Conservation (phyloP, 2,113 vertebrate genomes). For the Leptobrachium leishanense region DNA sequence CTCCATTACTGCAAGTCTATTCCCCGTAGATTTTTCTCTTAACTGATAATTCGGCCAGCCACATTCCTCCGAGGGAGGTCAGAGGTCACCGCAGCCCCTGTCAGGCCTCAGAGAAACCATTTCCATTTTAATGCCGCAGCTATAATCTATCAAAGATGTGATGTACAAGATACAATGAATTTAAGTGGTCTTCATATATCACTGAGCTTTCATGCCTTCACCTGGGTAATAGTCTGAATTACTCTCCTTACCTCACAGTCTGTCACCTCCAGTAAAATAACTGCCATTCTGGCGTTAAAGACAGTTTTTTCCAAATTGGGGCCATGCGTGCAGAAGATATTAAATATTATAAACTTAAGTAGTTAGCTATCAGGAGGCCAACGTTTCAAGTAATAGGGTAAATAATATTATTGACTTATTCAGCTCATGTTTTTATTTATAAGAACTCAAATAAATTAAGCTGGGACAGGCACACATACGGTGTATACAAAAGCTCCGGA, state of each 20-base stretch:
- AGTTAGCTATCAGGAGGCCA: constrained; percentile 52
- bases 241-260: constrained; percentile 85
- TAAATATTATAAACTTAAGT: constrained; percentile 75
- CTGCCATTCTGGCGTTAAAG: constrained; percentile 73
- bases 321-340: constrained; percentile 66
- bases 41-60: constrained; percentile 87
- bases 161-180: constrained; percentile 89
- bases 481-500: constrained; percentile 1
- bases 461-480: background rate
- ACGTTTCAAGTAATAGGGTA: constrained; percentile 64
- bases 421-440: constrained; percentile 68
- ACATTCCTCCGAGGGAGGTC: constrained; percentile 84
- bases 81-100: constrained; percentile 77
- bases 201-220: constrained; percentile 84
- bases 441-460: constrained; percentile 57
- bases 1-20: constrained; percentile 71
- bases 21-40: constrained; percentile 82
- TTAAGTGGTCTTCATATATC: constrained; percentile 92
- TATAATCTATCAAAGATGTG: constrained; percentile 94
- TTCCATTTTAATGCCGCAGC: constrained; percentile 99
- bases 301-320: constrained; percentile 77
- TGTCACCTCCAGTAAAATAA: constrained; percentile 84
- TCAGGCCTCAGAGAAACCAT: constrained; percentile 88
- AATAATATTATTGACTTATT: constrained; percentile 55
- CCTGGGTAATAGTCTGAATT: constrained; percentile 89